A percentile compares a stretch with the other conserved stretches of the same genome.
phyloP scores from a whole-genome alignment of 2,888 invertebrate genomes.

The Scaptomyza tumidula region DNA sequence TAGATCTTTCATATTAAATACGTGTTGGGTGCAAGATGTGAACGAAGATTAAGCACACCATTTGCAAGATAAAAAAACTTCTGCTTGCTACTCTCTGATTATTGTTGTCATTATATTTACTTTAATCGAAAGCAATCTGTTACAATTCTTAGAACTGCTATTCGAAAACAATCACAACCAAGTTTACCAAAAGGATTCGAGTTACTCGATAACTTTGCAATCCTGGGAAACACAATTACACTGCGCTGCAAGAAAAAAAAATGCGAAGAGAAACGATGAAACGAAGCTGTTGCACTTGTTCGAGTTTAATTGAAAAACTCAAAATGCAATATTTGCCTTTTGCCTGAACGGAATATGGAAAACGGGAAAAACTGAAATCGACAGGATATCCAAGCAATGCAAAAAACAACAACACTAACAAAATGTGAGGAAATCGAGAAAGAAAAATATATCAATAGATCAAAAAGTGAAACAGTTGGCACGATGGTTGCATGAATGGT shows the following conservation, averaged over 20 bases:
- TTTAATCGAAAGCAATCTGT: neutral
- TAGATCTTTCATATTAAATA: conserved; percentile 6
- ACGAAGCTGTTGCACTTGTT: conserved; percentile 60
- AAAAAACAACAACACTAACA: neutral
- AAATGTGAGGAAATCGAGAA: neutral
- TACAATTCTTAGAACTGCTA: neutral
- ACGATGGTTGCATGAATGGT: conserved; percentile 2
- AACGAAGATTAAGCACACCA: conserved; percentile 22
- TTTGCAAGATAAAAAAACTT: neutral
- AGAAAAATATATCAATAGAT: conserved; percentile 67
- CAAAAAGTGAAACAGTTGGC: conserved; percentile 53
- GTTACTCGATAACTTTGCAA: neutral
- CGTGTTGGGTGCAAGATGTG: conserved; percentile 15
- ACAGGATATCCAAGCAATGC: neutral
- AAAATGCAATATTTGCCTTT: conserved; percentile 76
- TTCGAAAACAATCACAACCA: conserved; percentile 1
- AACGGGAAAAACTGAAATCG: conserved; percentile 12
- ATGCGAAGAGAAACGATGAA: conserved; percentile 15
- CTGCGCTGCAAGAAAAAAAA: neutral
- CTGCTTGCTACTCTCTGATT: too few species aligned
- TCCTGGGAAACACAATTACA: conserved; percentile 10
- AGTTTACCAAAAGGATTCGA: conserved; percentile 2
- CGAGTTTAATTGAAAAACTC: conserved; percentile 73
- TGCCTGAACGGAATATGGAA: conserved; percentile 9
- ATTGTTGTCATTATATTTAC: too few species aligned